These are phyloP conservation scores for Epinotia brunnichana DNA, from an alignment of 2,888 invertebrate species.

Conservation along the genomic window DNA sequence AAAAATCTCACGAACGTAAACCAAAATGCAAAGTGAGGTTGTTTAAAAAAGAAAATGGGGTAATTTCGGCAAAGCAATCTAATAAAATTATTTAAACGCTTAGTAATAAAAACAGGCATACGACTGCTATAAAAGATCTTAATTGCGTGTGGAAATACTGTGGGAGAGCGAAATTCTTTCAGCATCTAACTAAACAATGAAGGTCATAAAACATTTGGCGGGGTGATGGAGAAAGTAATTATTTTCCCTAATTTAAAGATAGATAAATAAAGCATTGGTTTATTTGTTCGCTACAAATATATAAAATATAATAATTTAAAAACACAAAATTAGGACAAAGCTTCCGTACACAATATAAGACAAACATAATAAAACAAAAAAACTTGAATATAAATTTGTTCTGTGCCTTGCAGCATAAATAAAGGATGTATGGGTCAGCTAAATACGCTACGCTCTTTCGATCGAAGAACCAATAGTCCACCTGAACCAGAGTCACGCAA, in stretches of 20 bases:
- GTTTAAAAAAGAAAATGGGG: conserved; percentile 74
- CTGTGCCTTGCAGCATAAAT: too few species aligned
- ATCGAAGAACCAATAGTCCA: too few species aligned
- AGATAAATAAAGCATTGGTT: too few species aligned
- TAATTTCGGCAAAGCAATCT: conserved; percentile 75
- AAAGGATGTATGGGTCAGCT: too few species aligned
- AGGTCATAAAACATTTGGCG: conserved; percentile 24
- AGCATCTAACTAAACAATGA: conserved; percentile 47
- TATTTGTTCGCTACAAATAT: too few species aligned
- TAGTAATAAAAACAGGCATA: conserved; percentile 76
- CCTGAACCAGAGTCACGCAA: too few species aligned
- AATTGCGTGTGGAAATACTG: conserved; percentile 64
- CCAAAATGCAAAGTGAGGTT: conserved; percentile 64
- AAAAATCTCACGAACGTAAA: conserved; percentile 53
- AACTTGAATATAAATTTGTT: too few species aligned
- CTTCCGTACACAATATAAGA: too few species aligned
- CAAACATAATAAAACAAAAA: too few species aligned
- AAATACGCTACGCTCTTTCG: too few species aligned
- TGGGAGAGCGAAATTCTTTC: conserved; percentile 45
- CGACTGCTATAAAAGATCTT: conserved; percentile 72
- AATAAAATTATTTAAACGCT: conserved; percentile 80
- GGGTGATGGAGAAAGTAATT: conserved; percentile 2
- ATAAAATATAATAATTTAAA: too few species aligned
- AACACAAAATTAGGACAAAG: too few species aligned
- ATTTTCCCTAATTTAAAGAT: not conserved